Evolutionary conservation across 2,797 vertebrate genomes (phyloP).

Genomic region (Muraenolepis orangiensis): DNA sequence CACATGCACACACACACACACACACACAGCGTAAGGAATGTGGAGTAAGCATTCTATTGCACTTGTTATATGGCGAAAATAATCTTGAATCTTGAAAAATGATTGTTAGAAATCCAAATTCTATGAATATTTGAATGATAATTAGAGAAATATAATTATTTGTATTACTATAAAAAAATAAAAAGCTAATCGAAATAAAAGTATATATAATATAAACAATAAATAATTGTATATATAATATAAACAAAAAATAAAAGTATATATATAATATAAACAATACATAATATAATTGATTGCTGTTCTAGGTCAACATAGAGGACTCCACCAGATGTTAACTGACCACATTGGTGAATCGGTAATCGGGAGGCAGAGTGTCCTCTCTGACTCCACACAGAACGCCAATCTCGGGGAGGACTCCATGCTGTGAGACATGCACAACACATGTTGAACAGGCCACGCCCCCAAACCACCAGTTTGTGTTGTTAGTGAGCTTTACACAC

Average conservation of each 20-base stretch:
- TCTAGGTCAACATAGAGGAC: neutral
- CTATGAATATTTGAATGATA: neutral
- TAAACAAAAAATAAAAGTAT: no score
- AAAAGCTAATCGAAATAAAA: no score
- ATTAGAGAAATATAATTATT: no score
- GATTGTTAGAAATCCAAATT: neutral
- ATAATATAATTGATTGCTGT: no score
- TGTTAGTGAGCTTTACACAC: neutral
- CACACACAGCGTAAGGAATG: no score
- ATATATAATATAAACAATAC: no score
- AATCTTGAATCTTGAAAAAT: no score
- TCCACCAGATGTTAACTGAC: slow-evolving; percentile 49
- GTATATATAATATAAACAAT: no score
- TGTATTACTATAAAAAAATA: no score
- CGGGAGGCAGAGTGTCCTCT: slow-evolving; percentile 84
- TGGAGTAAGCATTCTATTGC: no score
- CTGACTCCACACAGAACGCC: slow-evolving; percentile 78
- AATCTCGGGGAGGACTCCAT: slow-evolving; percentile 47
- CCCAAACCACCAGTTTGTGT: neutral
- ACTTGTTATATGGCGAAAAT: no score
- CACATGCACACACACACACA: neutral
- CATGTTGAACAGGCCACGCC: neutral
- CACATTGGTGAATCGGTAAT: slow-evolving; percentile 66
- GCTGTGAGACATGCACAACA: slow-evolving; percentile 63
- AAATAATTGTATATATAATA: no score